Conservation (phyloP, 1,140 invertebrate genomes). For the Drosophila arawakana region DNA sequence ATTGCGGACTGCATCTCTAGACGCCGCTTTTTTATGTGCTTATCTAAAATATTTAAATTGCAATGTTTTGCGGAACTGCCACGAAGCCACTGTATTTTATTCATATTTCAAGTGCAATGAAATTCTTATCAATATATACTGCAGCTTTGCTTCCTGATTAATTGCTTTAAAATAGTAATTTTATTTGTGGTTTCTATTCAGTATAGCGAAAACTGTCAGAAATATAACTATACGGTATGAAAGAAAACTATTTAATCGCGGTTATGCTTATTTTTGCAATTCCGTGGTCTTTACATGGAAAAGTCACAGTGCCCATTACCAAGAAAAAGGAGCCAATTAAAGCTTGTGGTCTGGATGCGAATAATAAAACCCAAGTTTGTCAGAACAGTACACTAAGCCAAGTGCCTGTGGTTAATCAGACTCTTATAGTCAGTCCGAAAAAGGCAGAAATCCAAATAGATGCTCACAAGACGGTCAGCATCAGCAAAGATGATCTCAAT, state of each 20-base stretch:
- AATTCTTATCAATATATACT: conserved; percentile 26
- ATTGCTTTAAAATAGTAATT: conserved; percentile 32
- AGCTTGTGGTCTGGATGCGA: conserved; percentile 16
- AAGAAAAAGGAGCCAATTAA: conserved; percentile 38
- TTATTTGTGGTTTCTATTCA: conserved; percentile 15
- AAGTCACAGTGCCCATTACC: neutral
- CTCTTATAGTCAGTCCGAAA: conserved; percentile 38
- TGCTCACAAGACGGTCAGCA: conserved; percentile 64
- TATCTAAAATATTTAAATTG: neutral
- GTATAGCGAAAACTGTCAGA: conserved; percentile 18
- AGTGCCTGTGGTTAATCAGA: conserved; percentile 33
- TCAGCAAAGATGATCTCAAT: conserved; percentile 65
- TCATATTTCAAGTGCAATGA: conserved; percentile 26
- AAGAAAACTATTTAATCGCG: conserved; percentile 6
- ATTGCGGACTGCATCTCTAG: neutral
- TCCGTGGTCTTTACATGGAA: conserved; percentile 16
- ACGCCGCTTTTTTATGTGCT: neutral
- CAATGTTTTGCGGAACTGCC: neutral
- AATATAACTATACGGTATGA: conserved; percentile 25
- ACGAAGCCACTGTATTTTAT: conserved; percentile 1
- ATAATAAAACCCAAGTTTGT: conserved; percentile 33
- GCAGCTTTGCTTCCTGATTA: conserved; percentile 34
- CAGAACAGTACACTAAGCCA: conserved; percentile 22
- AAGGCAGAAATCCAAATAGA: conserved; percentile 70
- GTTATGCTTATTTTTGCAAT: conserved; percentile 20